Conservation (phyloP, 2,113 vertebrate species). For the Heterochromis multidens region DNA sequence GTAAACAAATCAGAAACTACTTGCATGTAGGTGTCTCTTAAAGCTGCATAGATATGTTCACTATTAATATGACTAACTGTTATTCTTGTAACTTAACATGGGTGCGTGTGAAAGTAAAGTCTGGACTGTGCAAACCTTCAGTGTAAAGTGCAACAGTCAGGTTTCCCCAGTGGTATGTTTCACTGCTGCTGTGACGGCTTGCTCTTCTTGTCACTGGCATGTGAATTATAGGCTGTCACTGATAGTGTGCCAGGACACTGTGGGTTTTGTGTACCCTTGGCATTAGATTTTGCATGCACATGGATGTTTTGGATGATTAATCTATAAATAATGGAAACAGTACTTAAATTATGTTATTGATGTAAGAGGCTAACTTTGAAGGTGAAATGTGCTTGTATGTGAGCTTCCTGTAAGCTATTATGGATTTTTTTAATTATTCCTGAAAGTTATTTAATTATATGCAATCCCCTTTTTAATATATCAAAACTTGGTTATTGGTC, state of each 20-base stretch:
- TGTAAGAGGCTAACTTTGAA: neutral
- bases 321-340: conserved; percentile 23
- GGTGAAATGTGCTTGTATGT: neutral
- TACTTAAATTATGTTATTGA: neutral
- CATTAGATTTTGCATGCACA: conserved; percentile 51
- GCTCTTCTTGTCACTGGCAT: conserved; percentile 29
- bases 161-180: conserved; percentile 2
- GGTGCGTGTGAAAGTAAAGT: conserved; percentile 4
- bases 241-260: neutral
- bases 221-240: conserved; percentile 41
- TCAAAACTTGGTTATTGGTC: no score
- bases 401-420: no score
- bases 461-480: neutral
- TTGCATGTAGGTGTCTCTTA: neutral
- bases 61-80: neutral
- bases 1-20: neutral
- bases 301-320: conserved; percentile 35
- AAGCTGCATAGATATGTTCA: neutral
- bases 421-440: no score
- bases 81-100: neutral
- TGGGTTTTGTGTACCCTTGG: conserved; percentile 1
- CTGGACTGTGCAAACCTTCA: neutral
- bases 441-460: neutral
- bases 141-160: neutral
- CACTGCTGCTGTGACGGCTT: conserved; percentile 4